Evolutionary conservation across 53 echinoderm and acorn worm genomes (phyloP).

Genomic region (Hippasteria phrygiana): DNA sequence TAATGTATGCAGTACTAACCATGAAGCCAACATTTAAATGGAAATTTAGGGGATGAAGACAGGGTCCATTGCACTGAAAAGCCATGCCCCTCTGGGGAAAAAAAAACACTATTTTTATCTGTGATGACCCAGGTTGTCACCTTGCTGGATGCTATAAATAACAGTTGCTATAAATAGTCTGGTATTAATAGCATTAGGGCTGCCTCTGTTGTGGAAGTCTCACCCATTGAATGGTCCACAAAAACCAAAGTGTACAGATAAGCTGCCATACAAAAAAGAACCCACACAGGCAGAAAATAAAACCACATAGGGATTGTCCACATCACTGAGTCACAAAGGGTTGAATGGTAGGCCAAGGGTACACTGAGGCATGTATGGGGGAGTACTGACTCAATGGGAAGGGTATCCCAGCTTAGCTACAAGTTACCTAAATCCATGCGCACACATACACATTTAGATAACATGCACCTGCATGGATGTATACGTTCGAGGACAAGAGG

Average conservation of each 20-base stretch:
- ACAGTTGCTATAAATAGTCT: slow-evolving; percentile 28
- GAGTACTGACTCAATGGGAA: background rate
- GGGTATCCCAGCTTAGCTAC: no score
- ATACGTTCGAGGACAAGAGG: no score
- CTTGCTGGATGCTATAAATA: slow-evolving; percentile 48
- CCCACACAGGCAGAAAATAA: background rate
- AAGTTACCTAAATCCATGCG: no score
- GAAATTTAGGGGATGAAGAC: no score
- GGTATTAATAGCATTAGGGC: slow-evolving; percentile 20
- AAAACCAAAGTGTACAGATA: background rate
- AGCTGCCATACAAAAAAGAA: background rate
- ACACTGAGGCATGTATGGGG: background rate
- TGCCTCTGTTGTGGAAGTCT: background rate
- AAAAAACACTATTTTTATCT: slow-evolving; percentile 12
- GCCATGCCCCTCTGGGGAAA: background rate
- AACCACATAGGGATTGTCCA: background rate
- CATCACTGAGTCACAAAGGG: background rate
- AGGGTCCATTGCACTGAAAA: no score
- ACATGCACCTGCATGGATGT: no score
- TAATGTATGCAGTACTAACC: no score
- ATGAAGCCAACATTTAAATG: no score
- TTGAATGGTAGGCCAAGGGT: background rate
- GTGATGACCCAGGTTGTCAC: background rate
- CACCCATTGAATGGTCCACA: background rate
- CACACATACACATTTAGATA: no score